Conservation (phyloP, 2,113 vertebrate species). For the Uropsilus gracilis region DNA sequence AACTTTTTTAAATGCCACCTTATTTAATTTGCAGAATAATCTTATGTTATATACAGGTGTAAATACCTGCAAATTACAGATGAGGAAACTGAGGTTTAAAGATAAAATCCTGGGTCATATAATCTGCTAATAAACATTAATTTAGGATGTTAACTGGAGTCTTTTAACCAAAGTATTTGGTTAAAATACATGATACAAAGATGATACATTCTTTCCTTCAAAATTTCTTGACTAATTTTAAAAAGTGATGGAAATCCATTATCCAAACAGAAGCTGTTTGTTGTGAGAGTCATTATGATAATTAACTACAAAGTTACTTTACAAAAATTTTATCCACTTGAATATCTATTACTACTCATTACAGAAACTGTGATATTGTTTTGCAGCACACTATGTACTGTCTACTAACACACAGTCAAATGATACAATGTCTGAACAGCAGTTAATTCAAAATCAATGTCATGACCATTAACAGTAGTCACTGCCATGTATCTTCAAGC, state of each 20-base stretch:
- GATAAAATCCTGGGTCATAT: background rate
- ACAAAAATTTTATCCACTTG: background rate
- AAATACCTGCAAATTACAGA: background rate
- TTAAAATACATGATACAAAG: no score
- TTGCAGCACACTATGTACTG: background rate
- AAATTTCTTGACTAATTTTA: slow-evolving; percentile 25
- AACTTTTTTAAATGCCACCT: background rate
- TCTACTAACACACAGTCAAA: background rate
- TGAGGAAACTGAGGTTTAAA: background rate
- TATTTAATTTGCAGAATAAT: background rate
- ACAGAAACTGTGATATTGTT: background rate
- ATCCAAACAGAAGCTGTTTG: background rate
- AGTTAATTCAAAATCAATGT: background rate
- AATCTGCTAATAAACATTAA: background rate
- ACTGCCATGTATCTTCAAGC: background rate
- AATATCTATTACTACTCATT: background rate
- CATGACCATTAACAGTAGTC: background rate
- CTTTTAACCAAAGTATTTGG: slow-evolving; percentile 5
- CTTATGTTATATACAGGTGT: background rate
- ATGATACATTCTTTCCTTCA: background rate
- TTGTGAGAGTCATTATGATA: background rate
- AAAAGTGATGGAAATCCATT: background rate
- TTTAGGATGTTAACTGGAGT: background rate
- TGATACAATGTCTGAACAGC: background rate
- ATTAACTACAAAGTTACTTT: background rate